phyloP scores from a whole-genome alignment of 2,797 vertebrate species.

The Squalus acanthias region DNA sequence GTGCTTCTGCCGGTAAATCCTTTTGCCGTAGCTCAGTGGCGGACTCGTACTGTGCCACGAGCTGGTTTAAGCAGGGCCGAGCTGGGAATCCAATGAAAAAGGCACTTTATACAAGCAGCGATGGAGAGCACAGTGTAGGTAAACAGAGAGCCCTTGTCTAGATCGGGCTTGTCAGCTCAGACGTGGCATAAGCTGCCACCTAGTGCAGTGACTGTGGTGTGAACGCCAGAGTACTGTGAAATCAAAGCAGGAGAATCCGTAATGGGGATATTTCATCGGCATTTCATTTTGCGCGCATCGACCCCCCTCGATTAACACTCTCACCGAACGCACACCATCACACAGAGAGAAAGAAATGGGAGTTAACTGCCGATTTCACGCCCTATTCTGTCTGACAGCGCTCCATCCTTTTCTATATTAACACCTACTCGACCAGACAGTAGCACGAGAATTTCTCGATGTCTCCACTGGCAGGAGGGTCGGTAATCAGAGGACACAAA shows the following conservation, averaged over 20 bases:
- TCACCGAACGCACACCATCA: not conserved
- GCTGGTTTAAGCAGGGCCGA: not conserved
- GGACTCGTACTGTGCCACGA: not conserved
- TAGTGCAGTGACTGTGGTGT: not conserved
- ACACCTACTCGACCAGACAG: not conserved
- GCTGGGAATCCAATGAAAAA: not conserved
- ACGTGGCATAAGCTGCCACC: not conserved
- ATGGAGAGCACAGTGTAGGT: not conserved
- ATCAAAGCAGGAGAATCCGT: not conserved
- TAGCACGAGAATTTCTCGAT: not conserved
- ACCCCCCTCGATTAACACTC: not conserved
- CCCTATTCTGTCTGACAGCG: not conserved
- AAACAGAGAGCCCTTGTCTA: not conserved
- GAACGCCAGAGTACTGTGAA: not conserved
- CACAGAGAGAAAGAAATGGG: not conserved
- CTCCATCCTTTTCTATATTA: not conserved
- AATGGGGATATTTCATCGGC: too few relatives aligned
- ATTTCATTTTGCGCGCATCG: not conserved
- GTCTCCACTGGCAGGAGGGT: not conserved
- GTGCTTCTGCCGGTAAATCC: not conserved
- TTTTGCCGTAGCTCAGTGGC: not conserved
- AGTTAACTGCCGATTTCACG: not conserved
- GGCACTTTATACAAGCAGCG: not conserved
- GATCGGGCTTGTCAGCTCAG: not conserved
- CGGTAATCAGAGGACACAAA: not conserved